These are phyloP conservation scores for Drosophila biarmipes DNA, from an alignment of 1,140 invertebrate genomes.

Conservation along the genomic window DNA sequence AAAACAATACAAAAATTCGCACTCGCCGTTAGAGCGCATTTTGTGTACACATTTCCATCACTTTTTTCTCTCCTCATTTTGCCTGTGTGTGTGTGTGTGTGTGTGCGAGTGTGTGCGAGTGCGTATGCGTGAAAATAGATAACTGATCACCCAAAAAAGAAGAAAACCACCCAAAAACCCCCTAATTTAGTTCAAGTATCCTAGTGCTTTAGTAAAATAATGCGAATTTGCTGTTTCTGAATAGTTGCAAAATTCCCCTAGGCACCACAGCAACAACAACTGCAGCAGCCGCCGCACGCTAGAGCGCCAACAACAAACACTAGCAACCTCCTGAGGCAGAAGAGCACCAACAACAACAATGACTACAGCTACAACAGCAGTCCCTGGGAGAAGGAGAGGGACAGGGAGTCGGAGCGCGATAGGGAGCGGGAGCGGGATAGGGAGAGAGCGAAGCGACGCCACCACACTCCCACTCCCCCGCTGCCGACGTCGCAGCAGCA, in stretches of 20 bases:
- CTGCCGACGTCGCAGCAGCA: constrained; percentile 25
- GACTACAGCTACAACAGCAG: constrained; percentile 22
- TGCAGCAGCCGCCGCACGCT: constrained; percentile 4
- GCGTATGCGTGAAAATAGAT: constrained; percentile 18
- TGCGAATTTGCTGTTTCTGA: constrained; percentile 84
- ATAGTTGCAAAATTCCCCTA: constrained; percentile 84
- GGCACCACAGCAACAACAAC: constrained; percentile 64
- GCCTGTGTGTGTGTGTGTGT: constrained; percentile 3
- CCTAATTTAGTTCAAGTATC: constrained; percentile 51
- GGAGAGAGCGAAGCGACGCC: constrained; percentile 7
- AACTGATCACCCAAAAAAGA: neutral
- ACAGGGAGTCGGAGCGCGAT: constrained; percentile 9
- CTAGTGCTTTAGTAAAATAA: constrained; percentile 82
- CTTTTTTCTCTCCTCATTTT: constrained; percentile 13
- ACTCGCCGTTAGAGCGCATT: constrained; percentile 42
- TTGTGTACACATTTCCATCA: constrained; percentile 56
- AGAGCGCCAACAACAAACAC: constrained; percentile 12
- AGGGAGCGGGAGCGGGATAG: neutral
- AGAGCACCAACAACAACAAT: constrained; percentile 39
- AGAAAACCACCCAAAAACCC: neutral
- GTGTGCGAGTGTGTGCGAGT: constrained; percentile 27
- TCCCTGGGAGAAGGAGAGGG: neutral
- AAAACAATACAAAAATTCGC: constrained; percentile 9
- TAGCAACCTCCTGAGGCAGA: constrained; percentile 25
- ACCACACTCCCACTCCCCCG: constrained; percentile 11